A percentile compares a stretch with the other conserved stretches of the same genome.
Evolutionary conservation across 2,797 vertebrate species (phyloP).

Genomic region (Poecilia velifera): DNA sequence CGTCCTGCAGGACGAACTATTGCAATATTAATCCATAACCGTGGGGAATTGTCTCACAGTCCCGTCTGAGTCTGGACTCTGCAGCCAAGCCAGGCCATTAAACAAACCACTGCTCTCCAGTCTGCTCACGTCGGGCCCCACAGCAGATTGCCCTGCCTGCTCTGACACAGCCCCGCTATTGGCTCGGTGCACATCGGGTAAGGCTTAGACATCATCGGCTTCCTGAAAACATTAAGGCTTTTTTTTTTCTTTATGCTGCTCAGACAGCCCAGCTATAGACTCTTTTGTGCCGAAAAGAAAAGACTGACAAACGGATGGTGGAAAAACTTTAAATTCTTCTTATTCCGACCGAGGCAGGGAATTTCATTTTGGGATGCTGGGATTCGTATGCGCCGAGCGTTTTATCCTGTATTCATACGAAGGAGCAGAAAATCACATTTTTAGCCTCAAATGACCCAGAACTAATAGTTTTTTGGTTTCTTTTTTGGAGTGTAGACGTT

Average conservation of each 20-base stretch:
- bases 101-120: constrained; percentile 58
- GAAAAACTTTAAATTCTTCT: constrained; percentile 45
- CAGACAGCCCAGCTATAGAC: constrained; percentile 42
- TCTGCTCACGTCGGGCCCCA: constrained; percentile 66
- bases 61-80: constrained; percentile 35
- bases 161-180: constrained; percentile 49
- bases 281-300: constrained; percentile 48
- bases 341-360: constrained; percentile 16
- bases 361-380: constrained; percentile 18
- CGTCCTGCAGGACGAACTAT: constrained; percentile 27
- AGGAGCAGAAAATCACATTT: constrained; percentile 44
- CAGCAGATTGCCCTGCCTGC: constrained; percentile 66
- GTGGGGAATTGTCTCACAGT: constrained; percentile 35
- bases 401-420: constrained; percentile 37
- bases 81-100: constrained; percentile 53
- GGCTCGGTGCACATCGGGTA: constrained; percentile 60
- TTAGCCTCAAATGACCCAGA: constrained; percentile 53
- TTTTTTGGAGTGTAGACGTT: constrained; percentile 32
- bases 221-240: constrained; percentile 71
- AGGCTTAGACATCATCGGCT: constrained; percentile 58
- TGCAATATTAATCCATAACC: constrained; percentile 55
- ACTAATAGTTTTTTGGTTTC: constrained; percentile 47
- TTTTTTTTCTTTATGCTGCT: constrained; percentile 34
- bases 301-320: constrained; percentile 33
- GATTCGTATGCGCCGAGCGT: constrained; percentile 44